Conservation (phyloP, 2,113 vertebrate species). For the Lepus timidus region DNA sequence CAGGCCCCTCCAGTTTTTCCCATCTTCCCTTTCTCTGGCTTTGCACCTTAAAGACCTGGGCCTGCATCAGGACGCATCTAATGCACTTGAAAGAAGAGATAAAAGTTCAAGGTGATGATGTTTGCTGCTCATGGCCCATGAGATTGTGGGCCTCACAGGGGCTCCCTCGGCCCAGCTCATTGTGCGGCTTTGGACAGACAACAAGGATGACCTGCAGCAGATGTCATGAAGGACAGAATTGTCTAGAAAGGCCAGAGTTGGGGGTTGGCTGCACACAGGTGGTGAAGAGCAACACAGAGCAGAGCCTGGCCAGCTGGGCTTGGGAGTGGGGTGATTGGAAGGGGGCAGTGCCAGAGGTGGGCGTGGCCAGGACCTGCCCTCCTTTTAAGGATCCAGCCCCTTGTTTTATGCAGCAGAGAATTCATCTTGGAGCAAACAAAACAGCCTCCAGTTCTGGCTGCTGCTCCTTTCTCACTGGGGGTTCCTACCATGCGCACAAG, state of each 20-base stretch:
- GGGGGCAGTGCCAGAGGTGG: neutral
- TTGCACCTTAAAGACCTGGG: neutral
- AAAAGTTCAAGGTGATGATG: neutral
- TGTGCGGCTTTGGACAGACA: neutral
- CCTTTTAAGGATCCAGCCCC: neutral
- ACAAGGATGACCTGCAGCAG: neutral
- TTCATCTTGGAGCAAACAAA: neutral
- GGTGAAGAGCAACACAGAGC: neutral
- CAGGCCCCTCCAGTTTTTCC: neutral
- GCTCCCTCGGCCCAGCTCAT: neutral
- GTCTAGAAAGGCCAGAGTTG: neutral
- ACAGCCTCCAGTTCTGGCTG: neutral
- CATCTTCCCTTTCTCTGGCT: neutral
- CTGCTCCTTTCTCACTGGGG: neutral
- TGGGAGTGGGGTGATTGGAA: neutral
- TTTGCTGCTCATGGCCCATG: neutral
- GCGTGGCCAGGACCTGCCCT: neutral
- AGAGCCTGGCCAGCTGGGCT: neutral
- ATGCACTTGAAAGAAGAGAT: neutral
- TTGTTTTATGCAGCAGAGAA: neutral
- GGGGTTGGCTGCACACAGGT: neutral
- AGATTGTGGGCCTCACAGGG: neutral
- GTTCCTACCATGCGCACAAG: neutral
- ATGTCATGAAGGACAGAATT: neutral
- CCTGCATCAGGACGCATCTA: neutral